These are phyloP conservation scores for Pyrrhia umbra DNA, from an alignment of 2,888 invertebrate genomes.

Conservation along the genomic window DNA sequence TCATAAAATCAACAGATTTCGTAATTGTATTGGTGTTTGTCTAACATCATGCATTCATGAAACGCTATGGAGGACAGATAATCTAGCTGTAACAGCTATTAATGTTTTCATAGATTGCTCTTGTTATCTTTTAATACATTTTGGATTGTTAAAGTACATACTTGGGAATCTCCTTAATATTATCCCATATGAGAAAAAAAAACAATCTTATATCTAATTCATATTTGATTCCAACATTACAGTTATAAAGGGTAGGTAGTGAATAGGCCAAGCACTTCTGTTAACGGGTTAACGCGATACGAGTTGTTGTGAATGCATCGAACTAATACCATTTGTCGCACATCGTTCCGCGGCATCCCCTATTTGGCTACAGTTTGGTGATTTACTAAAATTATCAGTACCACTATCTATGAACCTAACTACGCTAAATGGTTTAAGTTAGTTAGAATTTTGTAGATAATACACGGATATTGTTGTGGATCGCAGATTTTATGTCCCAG, in stretches of 20 bases:
- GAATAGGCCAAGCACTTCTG: constrained; percentile 22
- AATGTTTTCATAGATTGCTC: background rate
- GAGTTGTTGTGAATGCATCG: constrained; percentile 44
- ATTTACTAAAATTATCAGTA: constrained; percentile 61
- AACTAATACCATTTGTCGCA: constrained; percentile 56
- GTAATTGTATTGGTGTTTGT: constrained; percentile 14
- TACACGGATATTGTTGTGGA: constrained; percentile 32
- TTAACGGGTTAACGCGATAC: constrained; percentile 17
- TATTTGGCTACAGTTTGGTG: constrained; percentile 63
- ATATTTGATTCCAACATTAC: background rate
- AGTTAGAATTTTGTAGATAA: constrained; percentile 49
- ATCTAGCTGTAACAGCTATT: background rate
- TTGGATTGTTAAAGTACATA: too few relatives aligned
- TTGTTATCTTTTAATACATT: background rate
- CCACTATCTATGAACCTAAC: constrained; percentile 52
- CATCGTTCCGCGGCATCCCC: constrained; percentile 48
- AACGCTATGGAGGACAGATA: background rate
- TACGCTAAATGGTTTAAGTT: constrained; percentile 54
- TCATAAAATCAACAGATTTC: constrained; percentile 19
- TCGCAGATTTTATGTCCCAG: constrained; percentile 20
- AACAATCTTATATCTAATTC: background rate
- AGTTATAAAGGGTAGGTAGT: too few relatives aligned
- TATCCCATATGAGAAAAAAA: background rate
- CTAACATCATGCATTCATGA: background rate
- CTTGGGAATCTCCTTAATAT: too few relatives aligned